These are phyloP conservation scores for Coreius guichenoti DNA, from an alignment of 2,797 vertebrate genomes.

Conservation along the genomic window DNA sequence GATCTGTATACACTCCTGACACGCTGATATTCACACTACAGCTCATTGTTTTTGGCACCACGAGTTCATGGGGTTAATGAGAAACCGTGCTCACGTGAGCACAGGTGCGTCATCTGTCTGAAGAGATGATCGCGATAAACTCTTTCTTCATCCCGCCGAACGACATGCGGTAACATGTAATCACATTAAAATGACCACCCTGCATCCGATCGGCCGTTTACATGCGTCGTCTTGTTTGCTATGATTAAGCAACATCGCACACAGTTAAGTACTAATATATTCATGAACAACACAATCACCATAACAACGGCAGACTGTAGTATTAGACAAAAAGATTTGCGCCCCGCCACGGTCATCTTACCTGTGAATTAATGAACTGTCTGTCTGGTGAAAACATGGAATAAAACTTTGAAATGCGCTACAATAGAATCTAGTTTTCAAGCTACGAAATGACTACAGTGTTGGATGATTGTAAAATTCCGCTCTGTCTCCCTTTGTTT, in stretches of 20 bases:
- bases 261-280: constrained; percentile 17
- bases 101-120: constrained; percentile 80
- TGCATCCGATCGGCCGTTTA: constrained; percentile 19
- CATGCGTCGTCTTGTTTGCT: constrained; percentile 14
- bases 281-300: constrained; percentile 18
- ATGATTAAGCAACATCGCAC: constrained; percentile 11
- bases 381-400: constrained; percentile 70
- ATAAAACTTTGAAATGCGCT: constrained; percentile 75
- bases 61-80: constrained; percentile 64
- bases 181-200: constrained; percentile 44
- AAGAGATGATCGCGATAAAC: constrained; percentile 51
- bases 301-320: constrained; percentile 45
- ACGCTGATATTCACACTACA: not conserved
- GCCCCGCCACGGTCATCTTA: constrained; percentile 68
- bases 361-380: constrained; percentile 77
- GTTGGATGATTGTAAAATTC: constrained; percentile 59
- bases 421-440: constrained; percentile 36
- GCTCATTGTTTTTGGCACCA: constrained; percentile 28
- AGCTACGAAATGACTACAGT: constrained; percentile 34
- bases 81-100: constrained; percentile 74
- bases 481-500: constrained; percentile 60
- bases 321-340: constrained; percentile 56
- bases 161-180: constrained; percentile 49
- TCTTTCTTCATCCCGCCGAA: constrained; percentile 53
- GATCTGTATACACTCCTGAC: constrained; percentile 8